These are phyloP conservation scores for Corvus cornix DNA, from an alignment of 2,113 vertebrate genomes.

Conservation along the genomic window DNA sequence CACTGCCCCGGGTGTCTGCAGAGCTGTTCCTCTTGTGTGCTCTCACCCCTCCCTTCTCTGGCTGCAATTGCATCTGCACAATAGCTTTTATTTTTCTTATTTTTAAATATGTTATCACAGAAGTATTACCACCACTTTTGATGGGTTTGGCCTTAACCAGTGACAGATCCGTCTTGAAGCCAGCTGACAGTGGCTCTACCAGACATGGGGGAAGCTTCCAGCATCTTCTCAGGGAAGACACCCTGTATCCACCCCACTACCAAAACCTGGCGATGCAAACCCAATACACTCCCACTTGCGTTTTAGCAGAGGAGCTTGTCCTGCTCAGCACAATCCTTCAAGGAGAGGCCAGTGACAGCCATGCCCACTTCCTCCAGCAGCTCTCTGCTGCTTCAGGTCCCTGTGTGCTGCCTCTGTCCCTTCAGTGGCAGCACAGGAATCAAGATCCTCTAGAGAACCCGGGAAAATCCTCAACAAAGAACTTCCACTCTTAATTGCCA, in stretches of 20 bases:
- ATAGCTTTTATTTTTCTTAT: not conserved
- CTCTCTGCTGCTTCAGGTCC: not conserved
- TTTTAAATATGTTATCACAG: not conserved
- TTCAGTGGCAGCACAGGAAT: not conserved
- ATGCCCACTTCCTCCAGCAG: no score
- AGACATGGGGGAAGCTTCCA: not conserved
- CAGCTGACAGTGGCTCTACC: not conserved
- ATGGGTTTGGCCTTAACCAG: not conserved
- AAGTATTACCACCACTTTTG: not conserved
- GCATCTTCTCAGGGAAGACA: not conserved
- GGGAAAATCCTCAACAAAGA: not conserved
- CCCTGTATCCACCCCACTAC: no score
- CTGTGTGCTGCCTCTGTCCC: not conserved
- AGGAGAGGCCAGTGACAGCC: not conserved
- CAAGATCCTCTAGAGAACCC: not conserved
- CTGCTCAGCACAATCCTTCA: not conserved
- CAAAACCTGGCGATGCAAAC: not conserved
- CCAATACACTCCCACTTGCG: not conserved
- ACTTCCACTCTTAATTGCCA: not conserved
- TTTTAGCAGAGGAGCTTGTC: not conserved
- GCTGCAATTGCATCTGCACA: not conserved
- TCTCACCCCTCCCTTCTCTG: not conserved
- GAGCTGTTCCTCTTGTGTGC: not conserved
- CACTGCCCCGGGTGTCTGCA: not conserved
- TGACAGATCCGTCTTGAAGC: fast-evolving